Evolutionary conservation across 1,140 invertebrate genomes (phyloP).

Genomic region (Ostrea denselamellosa): DNA sequence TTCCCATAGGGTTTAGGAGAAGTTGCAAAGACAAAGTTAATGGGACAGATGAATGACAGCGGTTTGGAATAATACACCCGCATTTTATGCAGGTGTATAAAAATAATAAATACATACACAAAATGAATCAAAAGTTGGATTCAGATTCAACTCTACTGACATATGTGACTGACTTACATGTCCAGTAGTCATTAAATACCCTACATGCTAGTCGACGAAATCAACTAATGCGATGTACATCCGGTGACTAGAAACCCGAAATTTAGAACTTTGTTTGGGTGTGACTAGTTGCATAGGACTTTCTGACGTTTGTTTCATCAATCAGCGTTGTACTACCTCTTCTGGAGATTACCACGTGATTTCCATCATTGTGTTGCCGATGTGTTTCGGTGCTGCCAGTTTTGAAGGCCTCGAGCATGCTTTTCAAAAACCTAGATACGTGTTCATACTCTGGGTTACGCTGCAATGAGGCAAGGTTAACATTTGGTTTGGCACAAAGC

Average conservation of each 20-base stretch:
- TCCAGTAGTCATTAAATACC: too few relatives aligned
- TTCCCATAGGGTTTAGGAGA: too few relatives aligned
- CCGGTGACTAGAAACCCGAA: too few relatives aligned
- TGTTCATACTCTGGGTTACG: slow-evolving; percentile 48
- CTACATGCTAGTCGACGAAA: neutral
- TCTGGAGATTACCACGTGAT: neutral
- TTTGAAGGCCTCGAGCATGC: slow-evolving; percentile 57
- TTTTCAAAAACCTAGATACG: slow-evolving; percentile 54
- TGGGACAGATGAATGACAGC: too few relatives aligned
- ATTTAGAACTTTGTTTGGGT: slow-evolving; percentile 53
- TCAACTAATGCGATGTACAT: neutral
- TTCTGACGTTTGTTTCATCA: slow-evolving; percentile 50
- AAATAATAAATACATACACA: too few relatives aligned
- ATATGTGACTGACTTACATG: too few relatives aligned
- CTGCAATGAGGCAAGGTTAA: slow-evolving; percentile 41
- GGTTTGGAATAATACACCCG: too few relatives aligned
- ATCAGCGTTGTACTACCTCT: slow-evolving; percentile 41
- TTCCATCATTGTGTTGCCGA: neutral
- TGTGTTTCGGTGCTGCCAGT: neutral
- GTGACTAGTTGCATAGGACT: slow-evolving; percentile 26
- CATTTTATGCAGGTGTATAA: too few relatives aligned
- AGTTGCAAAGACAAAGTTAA: too few relatives aligned
- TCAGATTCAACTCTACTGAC: too few relatives aligned
- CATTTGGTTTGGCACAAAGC: slow-evolving; percentile 46
- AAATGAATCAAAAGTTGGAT: too few relatives aligned